Percentiles rank a stretch among this genome's conserved stretches.
These are phyloP conservation scores for Microcebus ravelobensis DNA, from an alignment of 2,113 vertebrate species.

Conservation along the genomic window DNA sequence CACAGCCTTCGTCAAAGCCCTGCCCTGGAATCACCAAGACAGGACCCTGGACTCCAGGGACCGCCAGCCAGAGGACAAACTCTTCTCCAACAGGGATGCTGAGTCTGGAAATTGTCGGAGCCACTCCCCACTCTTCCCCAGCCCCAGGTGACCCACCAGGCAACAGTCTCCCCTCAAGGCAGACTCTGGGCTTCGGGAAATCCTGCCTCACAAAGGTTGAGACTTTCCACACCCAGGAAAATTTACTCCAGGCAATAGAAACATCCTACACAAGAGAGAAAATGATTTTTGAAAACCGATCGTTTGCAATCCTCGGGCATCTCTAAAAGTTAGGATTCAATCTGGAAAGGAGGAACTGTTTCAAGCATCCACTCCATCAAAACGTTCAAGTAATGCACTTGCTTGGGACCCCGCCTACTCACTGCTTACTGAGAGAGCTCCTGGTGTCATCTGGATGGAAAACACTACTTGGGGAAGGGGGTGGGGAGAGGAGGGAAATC, in stretches of 20 bases:
- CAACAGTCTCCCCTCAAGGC: neutral
- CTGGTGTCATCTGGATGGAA: conserved; percentile 44
- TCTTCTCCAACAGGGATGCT: neutral
- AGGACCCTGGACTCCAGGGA: neutral
- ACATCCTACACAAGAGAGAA: neutral
- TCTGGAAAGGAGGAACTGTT: neutral
- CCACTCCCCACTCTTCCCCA: neutral
- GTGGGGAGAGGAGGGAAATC: conserved; percentile 29
- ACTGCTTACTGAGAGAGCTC: neutral
- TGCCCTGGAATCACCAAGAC: neutral
- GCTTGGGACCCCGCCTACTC: neutral
- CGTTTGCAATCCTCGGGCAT: neutral
- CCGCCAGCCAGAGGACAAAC: neutral
- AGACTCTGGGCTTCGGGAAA: neutral
- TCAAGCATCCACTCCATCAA: neutral
- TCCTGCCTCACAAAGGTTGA: neutral
- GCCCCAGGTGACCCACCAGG: neutral
- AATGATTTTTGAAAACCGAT: neutral
- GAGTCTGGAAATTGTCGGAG: neutral
- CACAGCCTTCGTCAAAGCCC: neutral
- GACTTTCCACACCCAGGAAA: neutral
- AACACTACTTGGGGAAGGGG: conserved; percentile 13
- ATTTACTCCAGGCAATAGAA: neutral
- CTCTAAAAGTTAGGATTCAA: conserved; percentile 12
- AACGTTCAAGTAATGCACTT: neutral